These are phyloP conservation scores for Tanytarsus gracilentus DNA, from an alignment of 2,888 invertebrate genomes.

Conservation along the genomic window DNA sequence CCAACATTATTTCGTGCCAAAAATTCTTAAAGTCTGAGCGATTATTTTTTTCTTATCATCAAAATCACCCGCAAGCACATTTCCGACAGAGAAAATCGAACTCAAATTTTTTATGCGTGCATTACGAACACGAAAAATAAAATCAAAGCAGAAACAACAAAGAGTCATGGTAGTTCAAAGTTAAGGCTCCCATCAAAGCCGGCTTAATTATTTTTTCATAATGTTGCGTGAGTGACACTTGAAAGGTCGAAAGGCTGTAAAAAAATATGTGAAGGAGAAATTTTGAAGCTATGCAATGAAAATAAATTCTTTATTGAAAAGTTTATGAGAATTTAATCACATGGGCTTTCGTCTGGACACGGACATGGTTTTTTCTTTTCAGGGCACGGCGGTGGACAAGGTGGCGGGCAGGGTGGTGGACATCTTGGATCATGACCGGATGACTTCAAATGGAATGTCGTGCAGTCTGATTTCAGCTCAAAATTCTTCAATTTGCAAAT, in stretches of 20 bases:
- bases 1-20: no score
- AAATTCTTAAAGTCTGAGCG: no score
- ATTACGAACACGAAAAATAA: neutral
- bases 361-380: conserved; percentile 5
- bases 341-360: neutral
- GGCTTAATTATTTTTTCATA: conserved; percentile 1
- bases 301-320: neutral
- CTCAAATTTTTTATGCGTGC: neutral
- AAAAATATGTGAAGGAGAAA: neutral
- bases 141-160: neutral
- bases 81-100: no score
- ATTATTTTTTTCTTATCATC: no score
- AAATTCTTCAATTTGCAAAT: conserved; percentile 11
- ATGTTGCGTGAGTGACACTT: conserved; percentile 1
- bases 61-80: no score
- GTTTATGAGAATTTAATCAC: neutral
- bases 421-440: neutral
- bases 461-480: conserved; percentile 21
- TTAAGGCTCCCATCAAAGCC: conserved; percentile 1
- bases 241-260: conserved; percentile 4
- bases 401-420: neutral
- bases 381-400: neutral
- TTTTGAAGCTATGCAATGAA: neutral
- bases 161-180: neutral
- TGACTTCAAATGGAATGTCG: conserved; percentile 19